Base-by-base conservation (phyloP, 1,140 invertebrate species). In the Pissodes strobi region DNA sequence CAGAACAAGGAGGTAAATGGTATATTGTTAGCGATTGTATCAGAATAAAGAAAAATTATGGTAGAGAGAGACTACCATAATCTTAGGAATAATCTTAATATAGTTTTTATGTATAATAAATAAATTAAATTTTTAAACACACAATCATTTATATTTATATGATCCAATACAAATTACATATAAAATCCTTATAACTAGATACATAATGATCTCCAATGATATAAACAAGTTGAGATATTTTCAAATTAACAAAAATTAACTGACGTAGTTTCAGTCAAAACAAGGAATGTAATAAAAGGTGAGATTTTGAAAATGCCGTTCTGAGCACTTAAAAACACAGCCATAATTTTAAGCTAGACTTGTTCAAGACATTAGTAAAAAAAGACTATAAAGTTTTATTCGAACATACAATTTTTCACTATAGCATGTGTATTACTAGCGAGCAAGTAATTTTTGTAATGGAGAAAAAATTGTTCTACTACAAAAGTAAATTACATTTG, bases 1-100 rank as follows among this genome's bases (percentile, higher is more conserved):
- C 90, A 0, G 90, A 89, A 10, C 85, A 90, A 69, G 89, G 86
- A 17, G 90, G 91, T 59, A 92, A 93, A 75, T 94, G 91, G 92
- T 93, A 93, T 80, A 92, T 95, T 63, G 90, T 90, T 18, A 91
- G 87, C 41, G 92, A 94, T 74, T 89, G 86, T 67, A 92, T 79
- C 71, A 82, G 92, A 72, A 81, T 89, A 69, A 89, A 92, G 83
- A 87, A 89, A 63, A 70, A 71, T 8, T 69, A 76, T 43, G 67
- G 27, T 27, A 72, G 53, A 61, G 59, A 59, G 53, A 12, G 12
- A 34, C 25, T 27, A 27, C 25, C 25, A 27, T 27, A 27, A 34
- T 34, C 12, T 34, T 6, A 6, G 5, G 30, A 34, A 12, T 34
- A 12, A 12, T 12, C 5, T 12, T n/a, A n/a, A n/a, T n/a, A n/a